A percentile compares a stretch with the other conserved stretches of the same genome.
These are phyloP conservation scores for Nasonia vitripennis DNA, from an alignment of 1,140 invertebrate genomes.

Conservation along the genomic window DNA sequence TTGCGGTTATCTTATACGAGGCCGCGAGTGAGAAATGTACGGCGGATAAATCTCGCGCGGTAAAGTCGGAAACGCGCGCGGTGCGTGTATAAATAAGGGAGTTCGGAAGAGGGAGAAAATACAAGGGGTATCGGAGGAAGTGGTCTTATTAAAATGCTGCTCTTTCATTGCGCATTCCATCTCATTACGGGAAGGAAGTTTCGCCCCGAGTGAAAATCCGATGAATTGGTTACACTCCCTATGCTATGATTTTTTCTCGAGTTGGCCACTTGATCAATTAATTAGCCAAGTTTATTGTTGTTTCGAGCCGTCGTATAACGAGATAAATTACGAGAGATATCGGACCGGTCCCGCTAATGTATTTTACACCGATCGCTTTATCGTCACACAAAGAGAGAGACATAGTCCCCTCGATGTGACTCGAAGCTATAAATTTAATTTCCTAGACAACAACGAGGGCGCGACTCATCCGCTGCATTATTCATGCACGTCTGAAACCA, in stretches of 20 bases:
- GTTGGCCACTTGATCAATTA: neutral
- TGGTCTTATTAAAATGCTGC: neutral
- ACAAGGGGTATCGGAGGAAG: neutral
- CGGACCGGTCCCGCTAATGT: neutral
- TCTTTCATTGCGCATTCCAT: conserved; percentile 2
- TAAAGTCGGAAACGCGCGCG: neutral
- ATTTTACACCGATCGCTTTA: neutral
- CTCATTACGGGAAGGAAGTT: neutral
- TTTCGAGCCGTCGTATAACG: neutral
- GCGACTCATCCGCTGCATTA: neutral
- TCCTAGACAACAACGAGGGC: neutral
- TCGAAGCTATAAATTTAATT: neutral
- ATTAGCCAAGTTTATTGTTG: neutral
- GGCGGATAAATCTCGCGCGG: neutral
- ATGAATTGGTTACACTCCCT: no score
- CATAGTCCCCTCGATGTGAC: neutral
- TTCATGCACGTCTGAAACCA: neutral
- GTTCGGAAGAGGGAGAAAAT: neutral
- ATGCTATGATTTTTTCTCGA: neutral
- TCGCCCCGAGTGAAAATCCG: no score
- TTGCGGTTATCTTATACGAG: neutral
- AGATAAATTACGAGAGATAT: neutral
- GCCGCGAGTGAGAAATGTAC: neutral
- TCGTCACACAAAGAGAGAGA: no score
- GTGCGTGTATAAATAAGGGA: neutral